These are phyloP conservation scores for Enteromius unitaeniatus DNA, from an alignment of 2,797 vertebrate genomes.

Conservation along the genomic window DNA sequence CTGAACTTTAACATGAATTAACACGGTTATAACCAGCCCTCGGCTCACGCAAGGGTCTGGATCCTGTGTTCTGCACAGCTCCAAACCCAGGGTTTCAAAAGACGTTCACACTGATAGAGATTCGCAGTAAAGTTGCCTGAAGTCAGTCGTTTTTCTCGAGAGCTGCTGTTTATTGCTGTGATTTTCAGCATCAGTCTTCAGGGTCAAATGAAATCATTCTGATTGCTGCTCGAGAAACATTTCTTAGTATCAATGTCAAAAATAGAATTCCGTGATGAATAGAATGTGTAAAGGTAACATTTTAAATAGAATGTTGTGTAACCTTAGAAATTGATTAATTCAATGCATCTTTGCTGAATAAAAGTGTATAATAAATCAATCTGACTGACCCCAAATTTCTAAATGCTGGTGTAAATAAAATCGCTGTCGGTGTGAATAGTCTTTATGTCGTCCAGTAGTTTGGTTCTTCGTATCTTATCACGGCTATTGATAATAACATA, in stretches of 20 bases:
- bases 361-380: neutral
- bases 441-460: neutral
- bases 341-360: neutral
- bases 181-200: neutral
- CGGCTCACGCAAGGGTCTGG: neutral
- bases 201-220: neutral
- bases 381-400: neutral
- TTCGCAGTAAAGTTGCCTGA: neutral
- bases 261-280: neutral
- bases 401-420: neutral
- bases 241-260: neutral
- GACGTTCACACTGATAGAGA: neutral
- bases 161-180: neutral
- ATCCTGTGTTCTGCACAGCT: neutral
- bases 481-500: neutral
- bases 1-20: constrained; percentile 29
- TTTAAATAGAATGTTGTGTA: neutral
- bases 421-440: neutral
- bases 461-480: neutral
- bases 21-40: neutral
- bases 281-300: neutral
- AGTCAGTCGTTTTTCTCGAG: neutral
- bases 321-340: neutral
- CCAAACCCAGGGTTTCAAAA: neutral
- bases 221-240: neutral